phyloP scores from a whole-genome alignment of 2,888 invertebrate genomes.

The Altica lythri region DNA sequence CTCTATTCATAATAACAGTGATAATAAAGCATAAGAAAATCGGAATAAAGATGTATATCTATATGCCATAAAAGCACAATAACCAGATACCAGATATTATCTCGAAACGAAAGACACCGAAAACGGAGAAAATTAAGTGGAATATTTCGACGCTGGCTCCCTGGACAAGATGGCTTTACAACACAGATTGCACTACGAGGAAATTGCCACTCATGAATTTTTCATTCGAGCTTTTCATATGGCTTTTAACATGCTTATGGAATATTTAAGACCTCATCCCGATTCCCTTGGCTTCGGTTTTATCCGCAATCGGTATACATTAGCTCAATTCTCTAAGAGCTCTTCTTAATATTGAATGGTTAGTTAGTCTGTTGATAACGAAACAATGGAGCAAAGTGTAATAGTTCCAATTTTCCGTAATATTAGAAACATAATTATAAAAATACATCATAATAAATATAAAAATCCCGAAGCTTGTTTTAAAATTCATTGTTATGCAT shows the following conservation, averaged over 20 bases:
- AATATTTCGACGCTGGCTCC: slow-evolving; percentile 33
- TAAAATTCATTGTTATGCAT: slow-evolving; percentile 24
- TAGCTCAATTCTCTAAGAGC: slow-evolving; percentile 28
- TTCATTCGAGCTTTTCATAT: slow-evolving; percentile 41
- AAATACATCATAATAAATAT: too few species aligned
- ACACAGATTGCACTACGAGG: slow-evolving; percentile 40
- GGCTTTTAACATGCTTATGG: slow-evolving; percentile 39
- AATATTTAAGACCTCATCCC: slow-evolving; percentile 35
- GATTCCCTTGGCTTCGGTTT: slow-evolving; percentile 26
- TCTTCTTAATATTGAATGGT: slow-evolving; percentile 7
- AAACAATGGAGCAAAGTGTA: too few species aligned
- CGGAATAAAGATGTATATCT: too few species aligned
- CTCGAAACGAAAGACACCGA: slow-evolving; percentile 15
- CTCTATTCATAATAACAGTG: too few species aligned
- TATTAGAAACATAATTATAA: too few species aligned
- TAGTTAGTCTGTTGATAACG: too few species aligned
- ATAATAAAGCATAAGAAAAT: too few species aligned
- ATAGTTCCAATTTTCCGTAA: too few species aligned
- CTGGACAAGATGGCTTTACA: slow-evolving; percentile 36
- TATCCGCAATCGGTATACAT: slow-evolving; percentile 34
- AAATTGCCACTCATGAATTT: slow-evolving; percentile 44
- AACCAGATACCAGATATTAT: too few species aligned
- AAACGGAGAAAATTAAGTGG: slow-evolving; percentile 30
- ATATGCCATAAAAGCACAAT: too few species aligned
- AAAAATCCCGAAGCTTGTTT: slow-evolving; percentile 3